Evolutionary conservation across 2,113 vertebrate genomes (phyloP), one percentile per base, ranked within the genome.

Genomic region (Mustela lutreola): DNA sequence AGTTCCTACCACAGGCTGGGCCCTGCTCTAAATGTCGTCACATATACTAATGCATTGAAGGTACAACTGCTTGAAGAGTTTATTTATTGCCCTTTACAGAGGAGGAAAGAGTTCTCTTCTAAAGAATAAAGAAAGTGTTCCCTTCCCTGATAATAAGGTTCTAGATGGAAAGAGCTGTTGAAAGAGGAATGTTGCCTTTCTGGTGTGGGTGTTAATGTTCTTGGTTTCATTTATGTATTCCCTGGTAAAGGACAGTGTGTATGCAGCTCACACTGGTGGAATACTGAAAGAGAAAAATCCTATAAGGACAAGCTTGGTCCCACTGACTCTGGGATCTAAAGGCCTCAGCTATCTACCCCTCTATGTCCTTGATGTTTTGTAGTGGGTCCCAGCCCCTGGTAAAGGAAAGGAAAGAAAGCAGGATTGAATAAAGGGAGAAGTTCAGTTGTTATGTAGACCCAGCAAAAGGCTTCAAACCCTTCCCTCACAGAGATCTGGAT

Each of bases 81-180:
- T 56, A 90, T n/a, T 93, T 58, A 86, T 42, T 96, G 31, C 24
- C n/a, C 63, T 63, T 56, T 33, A 56, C 65, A 87, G 19, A 95
- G 16, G n/a, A 95, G n/a, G 36, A 65, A 63, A 93, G 67, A 93
- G 21, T 87, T 95, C n/a, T 93, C 78, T 63, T 5, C 11, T 82
- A 45, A 79, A 94, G 70, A 63, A 58, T 79, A 65, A 71, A 70
- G 67, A 15, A 87, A 83, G 19, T 33, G 24, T 82, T 73, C 53
- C n/a, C 67, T 21, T 62, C 42, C 26, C 33, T 53, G 56, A 50
- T 33, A 67, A 62, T 48, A 50, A 94, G 56, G 8, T 85, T 48
- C 48, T 62, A 7, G 39, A 15, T 36, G n/a, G 80, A 73, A 39
- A 85, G 39, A 82, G 50, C 39, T 80, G 39, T n/a, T 86, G 48